Evolutionary conservation across 1,140 invertebrate genomes (phyloP), one percentile per base, ranked within the genome.

Genomic region (Drosophila pallidifrons): DNA sequence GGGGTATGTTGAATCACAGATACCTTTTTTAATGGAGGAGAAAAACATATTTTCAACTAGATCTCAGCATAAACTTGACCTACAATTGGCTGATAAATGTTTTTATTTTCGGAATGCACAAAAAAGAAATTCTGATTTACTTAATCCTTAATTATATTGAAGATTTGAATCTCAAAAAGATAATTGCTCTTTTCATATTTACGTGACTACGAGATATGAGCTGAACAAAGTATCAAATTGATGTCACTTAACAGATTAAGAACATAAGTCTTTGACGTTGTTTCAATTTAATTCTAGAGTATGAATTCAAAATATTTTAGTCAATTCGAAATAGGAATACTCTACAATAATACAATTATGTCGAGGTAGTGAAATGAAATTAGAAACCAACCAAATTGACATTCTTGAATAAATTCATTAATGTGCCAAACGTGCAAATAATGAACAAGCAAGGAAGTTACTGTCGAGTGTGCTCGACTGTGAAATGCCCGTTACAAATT

Each of bases 231-330:
- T 35, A 45, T 41, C 54, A 64, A 65, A 55, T 46, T 45, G 43
- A 45, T 25, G 71, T 46, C 57, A 61, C 68, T 59, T 49, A 61
- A 46, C 46, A 32, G 47, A 30, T 61, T 20, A 16, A 41, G 5
- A 10, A 25, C 61, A 85, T 78, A 81, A 78, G 59, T 60, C 54
- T 41, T 46, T 16, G 58, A 46, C 38, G 10, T 30, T 54, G 30
- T 25, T 49, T 49, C 15, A 32, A 28, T 28, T 52, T 52, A 11
- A 35, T 35, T 52, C 25, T 52, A 32, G 28, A 5, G n/a, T 25
- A 52, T 4, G n/a, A 52, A 28, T 3, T 5, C 41, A 30, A 5
- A 25, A 35, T 41, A 3, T 10, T 10, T 41, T 3, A 41, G 38
- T 41, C 38, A 41, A 41, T 3, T 41, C 2, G 38, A 41, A 41